A percentile compares a stretch with the other conserved stretches of the same genome.
Evolutionary conservation across 2,888 invertebrate species (phyloP).

Genomic region (Copidosoma aretas): DNA sequence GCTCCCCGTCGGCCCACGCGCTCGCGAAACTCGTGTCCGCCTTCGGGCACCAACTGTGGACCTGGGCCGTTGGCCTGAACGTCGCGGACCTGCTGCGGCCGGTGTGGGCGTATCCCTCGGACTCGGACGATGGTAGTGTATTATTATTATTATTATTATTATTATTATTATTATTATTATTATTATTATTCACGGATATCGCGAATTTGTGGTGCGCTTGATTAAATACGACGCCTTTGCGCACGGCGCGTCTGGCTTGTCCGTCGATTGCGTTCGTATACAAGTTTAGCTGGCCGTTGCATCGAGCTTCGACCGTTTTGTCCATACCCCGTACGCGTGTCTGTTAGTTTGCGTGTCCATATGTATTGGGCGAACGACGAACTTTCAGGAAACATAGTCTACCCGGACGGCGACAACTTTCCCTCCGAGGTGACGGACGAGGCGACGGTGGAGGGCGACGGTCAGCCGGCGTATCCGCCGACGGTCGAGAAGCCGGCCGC

Average conservation of each 20-base stretch:
- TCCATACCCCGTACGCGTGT: no score
- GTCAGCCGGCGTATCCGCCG: conserved; percentile 55
- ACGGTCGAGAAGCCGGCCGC: conserved; percentile 53
- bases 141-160: no score
- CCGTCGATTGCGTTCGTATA: no score
- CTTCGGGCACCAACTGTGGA: conserved; percentile 53
- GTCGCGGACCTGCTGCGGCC: conserved; percentile 56
- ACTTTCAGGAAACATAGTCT: conserved; percentile 38
- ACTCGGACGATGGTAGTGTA: conserved; percentile 49
- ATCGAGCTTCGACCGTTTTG: no score
- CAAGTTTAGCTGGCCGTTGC: no score
- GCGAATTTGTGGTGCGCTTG: no score
- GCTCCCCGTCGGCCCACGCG: conserved; percentile 46
- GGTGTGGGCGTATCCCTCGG: conserved; percentile 50
- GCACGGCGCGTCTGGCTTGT: no score
- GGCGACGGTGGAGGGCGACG: conserved; percentile 38
- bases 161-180: no score
- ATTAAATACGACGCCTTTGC: no score
- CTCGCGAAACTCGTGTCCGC: conserved; percentile 48
- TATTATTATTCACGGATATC: no score
- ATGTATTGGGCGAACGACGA: no score
- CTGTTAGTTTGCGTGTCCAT: no score
- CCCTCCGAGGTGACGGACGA: conserved; percentile 61
- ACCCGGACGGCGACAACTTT: conserved; percentile 51
- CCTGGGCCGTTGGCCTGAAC: conserved; percentile 51